A percentile compares a stretch with the other conserved stretches of the same genome.
Conservation (phyloP, 2,113 vertebrate species). For the Zeus faber region DNA sequence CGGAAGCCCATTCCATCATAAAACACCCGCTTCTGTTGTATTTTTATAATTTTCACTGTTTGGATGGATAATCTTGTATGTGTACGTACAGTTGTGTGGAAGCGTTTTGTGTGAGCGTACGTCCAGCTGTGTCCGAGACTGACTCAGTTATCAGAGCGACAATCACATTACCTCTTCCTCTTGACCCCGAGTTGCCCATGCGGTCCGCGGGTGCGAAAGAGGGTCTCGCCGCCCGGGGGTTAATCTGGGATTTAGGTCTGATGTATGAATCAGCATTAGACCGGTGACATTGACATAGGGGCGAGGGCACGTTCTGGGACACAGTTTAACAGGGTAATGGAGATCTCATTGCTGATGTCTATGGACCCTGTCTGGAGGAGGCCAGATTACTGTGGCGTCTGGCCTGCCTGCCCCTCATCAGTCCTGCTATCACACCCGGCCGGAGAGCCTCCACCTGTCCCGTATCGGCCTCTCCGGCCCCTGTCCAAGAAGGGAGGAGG, state of each 20-base stretch:
- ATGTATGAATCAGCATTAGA: slow-evolving; percentile 72
- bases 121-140: background rate
- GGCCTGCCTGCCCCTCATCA: slow-evolving; percentile 47
- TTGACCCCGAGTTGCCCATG: slow-evolving; percentile 27
- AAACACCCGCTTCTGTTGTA: too few relatives aligned
- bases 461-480: slow-evolving; percentile 31
- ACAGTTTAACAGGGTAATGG: slow-evolving; percentile 71
- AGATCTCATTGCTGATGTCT: slow-evolving; percentile 72
- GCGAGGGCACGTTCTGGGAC: slow-evolving; percentile 63
- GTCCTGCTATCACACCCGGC: slow-evolving; percentile 45
- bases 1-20: too few relatives aligned
- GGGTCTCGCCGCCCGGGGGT: slow-evolving; percentile 48
- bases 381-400: slow-evolving; percentile 43
- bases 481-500: slow-evolving; percentile 9
- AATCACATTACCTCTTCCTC: slow-evolving; percentile 39
- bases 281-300: slow-evolving; percentile 72
- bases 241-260: slow-evolving; percentile 70
- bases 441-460: slow-evolving; percentile 32
- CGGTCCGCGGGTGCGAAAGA: slow-evolving; percentile 32
- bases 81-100: background rate
- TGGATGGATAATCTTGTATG: slow-evolving; percentile 1
- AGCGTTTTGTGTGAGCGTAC: background rate
- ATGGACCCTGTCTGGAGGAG: slow-evolving; percentile 47
- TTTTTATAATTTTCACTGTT: background rate
- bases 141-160: slow-evolving; percentile 29